phyloP scores from a whole-genome alignment of 2,797 vertebrate species.

The Knipowitschia caucasica region DNA sequence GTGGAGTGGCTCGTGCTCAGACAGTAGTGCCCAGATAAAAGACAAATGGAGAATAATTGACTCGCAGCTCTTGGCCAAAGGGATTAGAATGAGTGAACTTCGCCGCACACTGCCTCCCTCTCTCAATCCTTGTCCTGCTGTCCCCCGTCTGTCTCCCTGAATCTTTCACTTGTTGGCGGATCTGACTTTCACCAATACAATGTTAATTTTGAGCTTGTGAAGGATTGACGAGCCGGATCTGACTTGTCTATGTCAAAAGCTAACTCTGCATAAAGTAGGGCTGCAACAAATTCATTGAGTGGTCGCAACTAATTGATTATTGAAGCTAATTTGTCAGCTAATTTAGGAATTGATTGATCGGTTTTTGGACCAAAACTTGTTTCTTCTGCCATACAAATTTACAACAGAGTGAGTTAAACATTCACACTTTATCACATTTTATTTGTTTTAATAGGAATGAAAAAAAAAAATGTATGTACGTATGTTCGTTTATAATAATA shows the following conservation, averaged over 20 bases:
- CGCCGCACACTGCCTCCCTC: constrained; percentile 30
- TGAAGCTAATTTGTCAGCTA: too few relatives aligned
- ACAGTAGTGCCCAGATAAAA: constrained; percentile 65
- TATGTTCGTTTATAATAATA: too few relatives aligned
- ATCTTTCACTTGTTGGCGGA: constrained; percentile 17
- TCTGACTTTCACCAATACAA: constrained; percentile 22
- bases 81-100: constrained; percentile 71
- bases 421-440: too few relatives aligned
- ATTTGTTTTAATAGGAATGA: too few relatives aligned
- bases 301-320: too few relatives aligned
- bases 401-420: too few relatives aligned
- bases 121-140: constrained; percentile 42
- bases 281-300: too few relatives aligned
- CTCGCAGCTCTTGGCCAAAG: constrained; percentile 66
- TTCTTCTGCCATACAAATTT: too few relatives aligned
- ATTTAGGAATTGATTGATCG: too few relatives aligned
- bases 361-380: too few relatives aligned
- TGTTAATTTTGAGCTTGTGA: constrained; percentile 35
- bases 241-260: constrained; percentile 1
- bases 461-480: too few relatives aligned
- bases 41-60: constrained; percentile 79
- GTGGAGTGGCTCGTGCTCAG: constrained; percentile 55
- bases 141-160: constrained; percentile 46
- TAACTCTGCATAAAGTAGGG: background rate
- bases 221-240: background rate